Evolutionary conservation across 2,888 invertebrate species (phyloP).

Genomic region (Andrena dorsata): DNA sequence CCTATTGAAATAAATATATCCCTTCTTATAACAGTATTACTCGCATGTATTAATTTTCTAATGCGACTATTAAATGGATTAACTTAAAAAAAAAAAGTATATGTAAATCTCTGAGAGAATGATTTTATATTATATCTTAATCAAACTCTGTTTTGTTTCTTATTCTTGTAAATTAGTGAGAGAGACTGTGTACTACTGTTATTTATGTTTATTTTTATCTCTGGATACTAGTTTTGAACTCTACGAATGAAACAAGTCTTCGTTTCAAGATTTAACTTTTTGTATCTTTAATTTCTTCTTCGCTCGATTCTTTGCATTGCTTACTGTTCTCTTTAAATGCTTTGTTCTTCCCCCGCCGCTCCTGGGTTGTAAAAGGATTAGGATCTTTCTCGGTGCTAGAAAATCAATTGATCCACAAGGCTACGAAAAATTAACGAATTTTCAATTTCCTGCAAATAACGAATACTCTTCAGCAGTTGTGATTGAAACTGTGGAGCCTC

Average conservation of each 20-base stretch:
- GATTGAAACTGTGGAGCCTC: too few relatives aligned
- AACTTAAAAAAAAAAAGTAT: not conserved
- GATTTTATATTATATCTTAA: conserved; percentile 11
- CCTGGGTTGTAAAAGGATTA: too few relatives aligned
- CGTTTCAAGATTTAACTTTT: conserved; percentile 5
- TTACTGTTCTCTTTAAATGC: too few relatives aligned
- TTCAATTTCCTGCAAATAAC: too few relatives aligned
- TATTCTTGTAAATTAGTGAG: conserved; percentile 9
- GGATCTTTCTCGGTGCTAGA: too few relatives aligned
- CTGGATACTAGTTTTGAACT: not conserved
- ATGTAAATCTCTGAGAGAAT: conserved; percentile 16
- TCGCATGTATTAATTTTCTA: conserved; percentile 24
- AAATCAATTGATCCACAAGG: too few relatives aligned
- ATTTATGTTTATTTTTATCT: too few relatives aligned
- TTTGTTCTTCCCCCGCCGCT: too few relatives aligned
- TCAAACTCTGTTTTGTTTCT: not conserved
- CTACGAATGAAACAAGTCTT: conserved; percentile 9
- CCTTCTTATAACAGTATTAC: conserved; percentile 58
- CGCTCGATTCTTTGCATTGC: not conserved
- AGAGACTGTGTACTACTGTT: not conserved
- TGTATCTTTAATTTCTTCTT: not conserved
- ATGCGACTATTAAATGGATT: not conserved
- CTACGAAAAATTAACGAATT: too few relatives aligned
- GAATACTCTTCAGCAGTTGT: too few relatives aligned
- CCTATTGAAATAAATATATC: conserved; percentile 53